Evolutionary conservation across 1,140 invertebrate species (phyloP), one percentile per base, ranked within the genome.

Genomic region (Microplitis demolitor): DNA sequence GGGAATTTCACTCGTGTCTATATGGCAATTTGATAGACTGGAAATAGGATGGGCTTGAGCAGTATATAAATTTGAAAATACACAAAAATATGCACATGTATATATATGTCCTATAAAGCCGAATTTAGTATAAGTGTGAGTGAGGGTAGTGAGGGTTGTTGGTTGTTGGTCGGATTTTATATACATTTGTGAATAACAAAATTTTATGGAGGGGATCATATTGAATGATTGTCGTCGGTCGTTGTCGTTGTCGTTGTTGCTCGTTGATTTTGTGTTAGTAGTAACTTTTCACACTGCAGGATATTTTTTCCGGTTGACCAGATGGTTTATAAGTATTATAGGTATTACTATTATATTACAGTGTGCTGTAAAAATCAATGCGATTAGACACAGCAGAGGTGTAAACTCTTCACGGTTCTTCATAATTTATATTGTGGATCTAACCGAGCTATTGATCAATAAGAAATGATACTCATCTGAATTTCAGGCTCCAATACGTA

Each of bases 231-330:
- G 24, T 54, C 39, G 24, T 11, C 24, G 51, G 31, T 51, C 33
- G 33, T 51, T 51, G 63, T 11, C 51, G 34, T 24, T 61, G 74
- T 66, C 60, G 64, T 67, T 24, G 64, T 67, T 24, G 45, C 5
- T 45, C 16, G 56, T 51, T 54, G 66, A 8, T 67, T 14, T 33
- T 63, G 74, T 67, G 54, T 60, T 68, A 71, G 70, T 69, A 69
- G 72, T 73, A 70, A 72, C 69, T 73, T 69, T 62, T 35, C 74
- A 71, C 74, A 33, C 74, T 58, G 74, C 74, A 69, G 74, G 74
- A 75, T 66, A 73, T 63, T 72, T 76, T 67, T 71, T 71, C 39
- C 74, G 71, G 70, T 76, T 76, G 71, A 76, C 74, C 74, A 76
- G 74, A 71, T 76, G 74, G 63, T 61, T 66, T 13, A 45, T 37